Evolutionary conservation across 2,888 invertebrate species (phyloP), one percentile per base, ranked within the genome.

Genomic region (Caenorhabditis doughertyi): DNA sequence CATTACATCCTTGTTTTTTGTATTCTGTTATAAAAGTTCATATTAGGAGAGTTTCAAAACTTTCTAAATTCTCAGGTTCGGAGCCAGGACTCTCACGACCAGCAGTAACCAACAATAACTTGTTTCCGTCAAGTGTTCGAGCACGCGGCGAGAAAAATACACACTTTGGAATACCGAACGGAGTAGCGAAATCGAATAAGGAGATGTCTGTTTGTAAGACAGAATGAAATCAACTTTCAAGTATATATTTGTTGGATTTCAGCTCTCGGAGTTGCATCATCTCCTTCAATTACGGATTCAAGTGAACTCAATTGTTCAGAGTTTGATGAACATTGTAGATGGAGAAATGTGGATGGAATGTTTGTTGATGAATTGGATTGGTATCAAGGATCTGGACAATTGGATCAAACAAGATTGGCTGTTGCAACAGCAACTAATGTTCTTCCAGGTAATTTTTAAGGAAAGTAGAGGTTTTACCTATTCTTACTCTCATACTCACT

Each of bases 291-390:
- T n/a, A 27, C 51, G 5, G 83, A 85, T 16, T 67, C 87, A 0
- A 49, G 64, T 18, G 84, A 89, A 42, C 70, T 89, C 51, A 82
- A 77, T 72, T 91, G 91, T 58, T 84, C 79, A n/a, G 89, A 91
- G 53, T 91, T 91, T 65, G 89, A 90, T 67, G 89, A 82, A 3
- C 74, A 73, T 18, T 91, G 91, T 71, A 73, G 89, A 51, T 91
- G 91, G 91, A 85, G 88, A 27, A 91, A 91, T 70, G 87, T 91
- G 76, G 91, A 91, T 44, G 91, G 91, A 23, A 65, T 90, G 53
- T 85, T 89, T 53, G 85, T 91, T 3, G 91, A 91, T 70, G 91
- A 91, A 56, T 67, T 91, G 55, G 90, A 91, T 71, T 91, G 91
- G 91, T 88, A 87, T 65, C 87, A 90, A 81, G 91, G 91, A 29